These are phyloP conservation scores for Scalopus aquaticus DNA, from an alignment of 2,113 vertebrate genomes.

Conservation along the genomic window DNA sequence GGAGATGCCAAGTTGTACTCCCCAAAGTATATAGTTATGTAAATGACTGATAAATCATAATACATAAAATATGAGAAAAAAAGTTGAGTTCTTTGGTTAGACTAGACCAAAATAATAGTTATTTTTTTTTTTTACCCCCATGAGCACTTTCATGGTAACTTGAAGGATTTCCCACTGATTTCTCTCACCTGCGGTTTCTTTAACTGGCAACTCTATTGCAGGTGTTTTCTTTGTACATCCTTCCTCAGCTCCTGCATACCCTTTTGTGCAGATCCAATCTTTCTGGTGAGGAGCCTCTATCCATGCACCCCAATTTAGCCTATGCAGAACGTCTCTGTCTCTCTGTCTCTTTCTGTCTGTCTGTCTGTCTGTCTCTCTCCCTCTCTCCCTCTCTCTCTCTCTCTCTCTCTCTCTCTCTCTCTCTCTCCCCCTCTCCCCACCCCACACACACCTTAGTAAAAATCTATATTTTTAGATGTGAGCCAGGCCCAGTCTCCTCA, in stretches of 20 bases:
- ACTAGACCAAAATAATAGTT: neutral
- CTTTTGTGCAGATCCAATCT: neutral
- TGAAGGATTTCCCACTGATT: neutral
- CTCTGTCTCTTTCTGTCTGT: no score
- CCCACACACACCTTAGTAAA: neutral
- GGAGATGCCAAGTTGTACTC: no score
- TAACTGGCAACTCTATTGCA: neutral
- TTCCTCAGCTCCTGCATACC: neutral
- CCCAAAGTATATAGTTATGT: no score
- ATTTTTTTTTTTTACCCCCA: neutral
- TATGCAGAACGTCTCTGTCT: no score
- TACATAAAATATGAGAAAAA: no score
- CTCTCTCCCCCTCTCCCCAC: no score
- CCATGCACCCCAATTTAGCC: neutral
- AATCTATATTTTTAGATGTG: neutral
- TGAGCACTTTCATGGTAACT: neutral
- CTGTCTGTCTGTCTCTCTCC: rapidly evolving
- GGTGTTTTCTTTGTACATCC: neutral
- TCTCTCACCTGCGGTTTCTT: neutral
- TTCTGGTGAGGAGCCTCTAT: neutral
- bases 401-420: neutral
- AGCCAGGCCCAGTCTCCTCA: neutral
- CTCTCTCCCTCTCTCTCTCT: neutral
- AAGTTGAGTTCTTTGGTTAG: neutral
- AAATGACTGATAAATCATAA: no score